Conservation (phyloP, 2,888 invertebrate genomes). For the Punctoribates punctum region DNA sequence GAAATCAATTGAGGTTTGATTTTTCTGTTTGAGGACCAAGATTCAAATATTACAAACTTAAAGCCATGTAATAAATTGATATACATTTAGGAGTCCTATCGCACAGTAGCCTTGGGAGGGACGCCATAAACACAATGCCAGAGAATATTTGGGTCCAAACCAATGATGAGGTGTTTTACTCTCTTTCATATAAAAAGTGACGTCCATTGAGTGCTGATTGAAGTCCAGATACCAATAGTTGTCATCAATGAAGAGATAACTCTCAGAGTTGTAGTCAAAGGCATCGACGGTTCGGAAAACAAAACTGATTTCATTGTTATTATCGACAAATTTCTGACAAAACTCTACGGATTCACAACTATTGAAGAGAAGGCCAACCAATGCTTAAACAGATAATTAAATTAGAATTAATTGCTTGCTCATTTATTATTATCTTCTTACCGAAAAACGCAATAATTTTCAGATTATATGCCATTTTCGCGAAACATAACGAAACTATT, state of each 20-base stretch:
- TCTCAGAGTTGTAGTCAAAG: neutral
- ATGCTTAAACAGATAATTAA: no score
- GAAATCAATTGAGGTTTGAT: neutral
- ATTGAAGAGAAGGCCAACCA: no score
- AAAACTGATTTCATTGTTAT: no score
- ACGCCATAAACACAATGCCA: conserved; percentile 1
- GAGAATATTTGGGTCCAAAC: neutral
- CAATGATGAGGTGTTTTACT: neutral
- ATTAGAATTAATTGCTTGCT: no score
- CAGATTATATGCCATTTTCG: no score
- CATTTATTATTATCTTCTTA: no score
- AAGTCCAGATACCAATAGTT: neutral
- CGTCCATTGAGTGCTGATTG: neutral
- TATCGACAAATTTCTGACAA: no score
- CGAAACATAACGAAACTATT: no score
- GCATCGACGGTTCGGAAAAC: no score
- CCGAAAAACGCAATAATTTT: no score
- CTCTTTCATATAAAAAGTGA: neutral
- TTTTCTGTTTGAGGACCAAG: neutral
- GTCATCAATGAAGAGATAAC: neutral
- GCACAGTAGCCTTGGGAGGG: neutral
- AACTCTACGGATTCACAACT: no score
- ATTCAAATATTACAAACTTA: neutral
- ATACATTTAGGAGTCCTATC: neutral
- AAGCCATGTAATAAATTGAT: neutral